phyloP scores from a whole-genome alignment of 2,888 invertebrate species.

The Drosophila kambysellisi region DNA sequence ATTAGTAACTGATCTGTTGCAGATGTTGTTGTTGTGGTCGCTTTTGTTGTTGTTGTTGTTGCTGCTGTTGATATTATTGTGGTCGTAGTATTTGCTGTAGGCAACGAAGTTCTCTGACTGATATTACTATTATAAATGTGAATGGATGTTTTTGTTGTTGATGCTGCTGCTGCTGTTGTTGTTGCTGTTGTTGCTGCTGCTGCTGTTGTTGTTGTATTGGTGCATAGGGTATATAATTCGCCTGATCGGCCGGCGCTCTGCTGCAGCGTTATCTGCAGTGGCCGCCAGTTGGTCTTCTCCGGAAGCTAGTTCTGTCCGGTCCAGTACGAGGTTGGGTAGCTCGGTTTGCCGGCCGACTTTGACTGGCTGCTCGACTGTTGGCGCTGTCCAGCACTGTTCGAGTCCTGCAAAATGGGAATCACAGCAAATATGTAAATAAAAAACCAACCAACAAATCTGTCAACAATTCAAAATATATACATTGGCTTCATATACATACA shows the following conservation, averaged over 20 bases:
- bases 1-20: slow-evolving; percentile 66
- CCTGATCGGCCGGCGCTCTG: slow-evolving; percentile 33
- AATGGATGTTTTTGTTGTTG: slow-evolving; percentile 57
- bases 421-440: background rate
- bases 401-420: slow-evolving; percentile 80
- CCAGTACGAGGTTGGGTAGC: slow-evolving; percentile 85
- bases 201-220: slow-evolving; percentile 30
- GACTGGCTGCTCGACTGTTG: slow-evolving; percentile 85
- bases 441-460: background rate
- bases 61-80: slow-evolving; percentile 12
- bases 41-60: slow-evolving; percentile 20
- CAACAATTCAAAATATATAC: background rate
- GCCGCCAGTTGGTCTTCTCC: slow-evolving; percentile 76
- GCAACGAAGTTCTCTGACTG: slow-evolving; percentile 44
- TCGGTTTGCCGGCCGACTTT: slow-evolving; percentile 85
- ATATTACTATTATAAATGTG: slow-evolving; percentile 56
- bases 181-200: slow-evolving; percentile 8
- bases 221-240: slow-evolving; percentile 68
- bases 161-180: slow-evolving; percentile 20
- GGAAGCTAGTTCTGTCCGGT: slow-evolving; percentile 85
- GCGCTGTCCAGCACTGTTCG: slow-evolving; percentile 85
- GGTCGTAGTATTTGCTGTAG: slow-evolving; percentile 34
- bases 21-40: slow-evolving; percentile 26
- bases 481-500: slow-evolving; percentile 11
- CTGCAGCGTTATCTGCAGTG: slow-evolving; percentile 62